Conservation (phyloP, 2,113 vertebrate species). For the Planiliza haematocheilus region DNA sequence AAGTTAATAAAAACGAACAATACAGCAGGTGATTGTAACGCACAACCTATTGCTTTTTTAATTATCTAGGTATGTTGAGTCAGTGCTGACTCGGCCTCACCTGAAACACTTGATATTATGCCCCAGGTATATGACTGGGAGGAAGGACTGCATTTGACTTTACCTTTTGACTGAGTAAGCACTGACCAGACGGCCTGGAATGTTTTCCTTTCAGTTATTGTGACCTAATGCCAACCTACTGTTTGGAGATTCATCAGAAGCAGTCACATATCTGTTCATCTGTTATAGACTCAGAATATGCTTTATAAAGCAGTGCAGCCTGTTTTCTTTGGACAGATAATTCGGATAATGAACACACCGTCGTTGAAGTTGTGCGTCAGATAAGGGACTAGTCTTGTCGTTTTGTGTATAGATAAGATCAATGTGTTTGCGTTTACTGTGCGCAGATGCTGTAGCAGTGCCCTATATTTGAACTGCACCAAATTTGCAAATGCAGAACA, state of each 20-base stretch:
- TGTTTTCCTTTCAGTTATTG: constrained; percentile 25
- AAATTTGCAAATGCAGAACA: constrained; percentile 34
- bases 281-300: constrained; percentile 30
- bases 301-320: constrained; percentile 32
- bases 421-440: background rate
- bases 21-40: background rate
- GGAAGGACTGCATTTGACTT: background rate
- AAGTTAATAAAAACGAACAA: background rate
- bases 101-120: background rate
- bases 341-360: background rate
- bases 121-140: background rate
- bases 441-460: constrained; percentile 29
- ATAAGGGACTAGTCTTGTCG: background rate
- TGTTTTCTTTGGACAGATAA: background rate
- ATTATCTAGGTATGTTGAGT: background rate
- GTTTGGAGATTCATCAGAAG: background rate
- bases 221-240: constrained; percentile 17
- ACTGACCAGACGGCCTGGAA: constrained; percentile 22
- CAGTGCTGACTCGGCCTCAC: background rate
- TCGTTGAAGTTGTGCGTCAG: background rate
- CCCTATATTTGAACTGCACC: constrained; percentile 36
- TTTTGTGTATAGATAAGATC: constrained; percentile 36
- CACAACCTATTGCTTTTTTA: too few relatives aligned
- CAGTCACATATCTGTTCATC: background rate
- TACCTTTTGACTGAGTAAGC: constrained; percentile 5